Percentiles rank a stretch among this genome's conserved stretches.
Evolutionary conservation across 2,888 invertebrate species (phyloP).

Genomic region (Pollenia labialis): DNA sequence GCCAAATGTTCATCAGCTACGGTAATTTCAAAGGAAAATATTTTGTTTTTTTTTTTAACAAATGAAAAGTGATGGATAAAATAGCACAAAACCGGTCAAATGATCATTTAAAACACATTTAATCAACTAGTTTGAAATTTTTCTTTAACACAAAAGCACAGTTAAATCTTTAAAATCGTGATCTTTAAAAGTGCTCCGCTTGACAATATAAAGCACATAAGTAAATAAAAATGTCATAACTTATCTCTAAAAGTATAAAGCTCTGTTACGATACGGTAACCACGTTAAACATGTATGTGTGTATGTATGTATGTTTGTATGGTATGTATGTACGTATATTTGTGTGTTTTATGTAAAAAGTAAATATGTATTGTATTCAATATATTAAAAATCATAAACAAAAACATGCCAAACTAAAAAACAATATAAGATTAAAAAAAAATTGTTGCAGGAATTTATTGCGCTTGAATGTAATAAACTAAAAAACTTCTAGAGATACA

Average conservation of each 20-base stretch:
- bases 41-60: constrained; percentile 50
- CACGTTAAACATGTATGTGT: background rate
- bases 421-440: constrained; percentile 34
- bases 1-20: constrained; percentile 96
- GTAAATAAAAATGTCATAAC: constrained; percentile 14
- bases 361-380: constrained; percentile 13
- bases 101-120: constrained; percentile 73
- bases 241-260: constrained; percentile 17
- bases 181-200: constrained; percentile 22
- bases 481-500: background rate
- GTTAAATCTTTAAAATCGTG: constrained; percentile 21
- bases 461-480: background rate
- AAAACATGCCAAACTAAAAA: constrained; percentile 32
- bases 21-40: constrained; percentile 62
- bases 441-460: background rate
- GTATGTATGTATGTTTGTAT: background rate
- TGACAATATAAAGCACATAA: constrained; percentile 16
- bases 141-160: constrained; percentile 4
- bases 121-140: constrained; percentile 36
- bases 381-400: constrained; percentile 47
- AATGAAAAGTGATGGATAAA: constrained; percentile 46
- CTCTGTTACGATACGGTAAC: constrained; percentile 39
- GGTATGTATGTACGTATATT: background rate
- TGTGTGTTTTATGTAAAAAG: constrained; percentile 9
- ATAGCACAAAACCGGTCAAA: constrained; percentile 63